Conservation (phyloP, 2,797 vertebrate species). For the Petrocephalus sullivani region DNA sequence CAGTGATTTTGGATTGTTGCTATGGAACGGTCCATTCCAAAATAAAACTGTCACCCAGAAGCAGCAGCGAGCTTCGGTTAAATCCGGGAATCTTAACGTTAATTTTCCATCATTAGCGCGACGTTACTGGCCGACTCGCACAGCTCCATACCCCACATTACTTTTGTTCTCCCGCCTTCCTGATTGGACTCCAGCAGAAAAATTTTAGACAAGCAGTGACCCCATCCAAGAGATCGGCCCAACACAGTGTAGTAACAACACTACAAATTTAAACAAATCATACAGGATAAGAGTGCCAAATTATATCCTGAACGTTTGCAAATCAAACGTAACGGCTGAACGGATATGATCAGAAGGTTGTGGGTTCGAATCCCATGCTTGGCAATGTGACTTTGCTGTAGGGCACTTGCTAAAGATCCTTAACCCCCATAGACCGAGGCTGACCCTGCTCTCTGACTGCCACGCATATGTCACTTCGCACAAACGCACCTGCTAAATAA, state of each 20-base stretch:
- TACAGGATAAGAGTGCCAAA: neutral
- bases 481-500: neutral
- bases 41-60: neutral
- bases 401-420: neutral
- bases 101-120: neutral
- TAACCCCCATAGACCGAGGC: neutral
- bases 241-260: neutral
- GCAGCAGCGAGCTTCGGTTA: neutral
- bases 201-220: neutral
- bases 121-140: neutral
- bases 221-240: neutral
- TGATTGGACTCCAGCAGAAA: neutral
- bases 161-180: neutral
- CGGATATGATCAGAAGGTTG: neutral
- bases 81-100: neutral
- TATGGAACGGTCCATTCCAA: slow-evolving; percentile 6
- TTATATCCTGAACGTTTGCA: neutral
- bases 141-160: neutral
- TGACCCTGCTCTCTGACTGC: neutral
- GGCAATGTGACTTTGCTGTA: neutral
- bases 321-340: neutral
- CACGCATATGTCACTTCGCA: neutral
- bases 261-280: neutral
- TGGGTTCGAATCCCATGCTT: neutral
- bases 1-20: neutral